These are phyloP conservation scores for Tetraneura akinire DNA, from an alignment of 1,140 invertebrate genomes.

Conservation along the genomic window DNA sequence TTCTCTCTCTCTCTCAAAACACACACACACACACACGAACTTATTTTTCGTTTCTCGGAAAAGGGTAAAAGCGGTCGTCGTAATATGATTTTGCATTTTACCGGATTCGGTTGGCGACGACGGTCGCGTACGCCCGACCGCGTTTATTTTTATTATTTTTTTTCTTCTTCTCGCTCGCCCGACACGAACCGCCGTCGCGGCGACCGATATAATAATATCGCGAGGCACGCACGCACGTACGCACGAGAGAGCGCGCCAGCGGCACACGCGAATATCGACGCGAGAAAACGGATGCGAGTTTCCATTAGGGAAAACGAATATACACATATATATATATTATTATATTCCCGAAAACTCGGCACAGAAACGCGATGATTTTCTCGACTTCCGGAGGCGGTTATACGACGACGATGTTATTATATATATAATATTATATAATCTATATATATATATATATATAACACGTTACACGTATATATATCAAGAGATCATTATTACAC, in stretches of 20 bases:
- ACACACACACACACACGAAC: neutral
- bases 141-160: too few species aligned
- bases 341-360: neutral
- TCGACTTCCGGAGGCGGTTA: conserved; percentile 32
- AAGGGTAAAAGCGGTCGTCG: neutral
- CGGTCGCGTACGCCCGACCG: neutral
- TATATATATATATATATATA: too few species aligned
- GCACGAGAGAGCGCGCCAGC: neutral
- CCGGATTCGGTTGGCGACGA: neutral
- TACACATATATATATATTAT: neutral
- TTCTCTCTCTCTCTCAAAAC: too few species aligned
- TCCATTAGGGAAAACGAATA: neutral
- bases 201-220: conserved; percentile 3
- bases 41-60: neutral
- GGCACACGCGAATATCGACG: neutral
- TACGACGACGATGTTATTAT: neutral
- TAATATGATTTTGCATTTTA: conserved; percentile 9
- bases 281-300: conserved; percentile 11
- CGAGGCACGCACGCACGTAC: neutral
- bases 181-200: neutral
- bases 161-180: neutral
- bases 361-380: conserved; percentile 24
- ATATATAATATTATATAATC: too few species aligned
- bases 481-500: conserved; percentile 15
- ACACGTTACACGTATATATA: too few species aligned